These are phyloP conservation scores for Sinodicranocentrus sp. DNA, from an alignment of 2,888 invertebrate species.

Conservation along the genomic window DNA sequence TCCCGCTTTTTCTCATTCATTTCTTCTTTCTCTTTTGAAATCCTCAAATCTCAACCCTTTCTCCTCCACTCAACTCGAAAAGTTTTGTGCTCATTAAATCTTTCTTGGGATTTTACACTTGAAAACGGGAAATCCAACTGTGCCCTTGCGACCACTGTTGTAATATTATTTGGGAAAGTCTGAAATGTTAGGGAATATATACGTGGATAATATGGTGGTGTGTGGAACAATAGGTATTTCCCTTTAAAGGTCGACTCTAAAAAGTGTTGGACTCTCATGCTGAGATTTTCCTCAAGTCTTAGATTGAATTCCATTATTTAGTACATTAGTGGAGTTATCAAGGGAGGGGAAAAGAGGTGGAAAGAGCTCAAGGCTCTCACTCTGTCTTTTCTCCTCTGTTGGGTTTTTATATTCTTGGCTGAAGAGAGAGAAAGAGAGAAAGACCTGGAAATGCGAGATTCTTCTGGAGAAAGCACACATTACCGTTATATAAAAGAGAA, in stretches of 20 bases:
- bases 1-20: no score
- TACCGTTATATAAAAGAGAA: conserved; percentile 16
- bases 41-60: neutral
- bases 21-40: no score
- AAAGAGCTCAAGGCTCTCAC: conserved; percentile 35
- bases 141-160: no score
- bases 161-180: no score
- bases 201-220: no score
- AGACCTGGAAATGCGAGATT: no score
- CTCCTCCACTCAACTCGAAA: conserved; percentile 30
- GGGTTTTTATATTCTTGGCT: neutral
- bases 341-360: conserved; percentile 30
- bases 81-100: conserved; percentile 55
- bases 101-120: conserved; percentile 34
- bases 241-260: conserved; percentile 30
- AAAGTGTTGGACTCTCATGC: conserved; percentile 28
- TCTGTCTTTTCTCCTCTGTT: conserved; percentile 9
- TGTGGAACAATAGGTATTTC: conserved; percentile 15
- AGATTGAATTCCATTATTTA: conserved; percentile 54
- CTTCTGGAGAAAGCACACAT: conserved; percentile 10
- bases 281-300: conserved; percentile 42
- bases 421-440: no score
- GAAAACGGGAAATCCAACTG: conserved; percentile 7
- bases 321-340: conserved; percentile 48
- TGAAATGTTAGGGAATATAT: no score